These are phyloP conservation scores for Sebastes oblongus DNA, from an alignment of 2,797 vertebrate species.

Conservation along the genomic window DNA sequence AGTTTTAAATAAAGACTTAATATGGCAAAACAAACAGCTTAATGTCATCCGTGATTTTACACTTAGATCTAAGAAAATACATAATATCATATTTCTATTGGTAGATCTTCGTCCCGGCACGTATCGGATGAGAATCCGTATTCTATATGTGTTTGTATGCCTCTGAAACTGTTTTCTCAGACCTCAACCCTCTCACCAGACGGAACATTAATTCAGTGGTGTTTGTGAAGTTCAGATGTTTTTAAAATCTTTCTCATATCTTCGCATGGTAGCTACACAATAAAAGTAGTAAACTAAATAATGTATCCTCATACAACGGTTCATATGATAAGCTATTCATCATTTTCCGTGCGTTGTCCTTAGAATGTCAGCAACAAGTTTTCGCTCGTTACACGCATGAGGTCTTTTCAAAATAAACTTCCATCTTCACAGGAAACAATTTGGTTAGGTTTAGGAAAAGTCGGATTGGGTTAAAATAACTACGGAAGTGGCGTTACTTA, in stretches of 20 bases:
- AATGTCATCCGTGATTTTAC: neutral
- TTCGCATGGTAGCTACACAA: neutral
- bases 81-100: neutral
- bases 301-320: too few species aligned
- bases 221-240: neutral
- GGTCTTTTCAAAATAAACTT: too few species aligned
- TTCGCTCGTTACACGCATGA: too few species aligned
- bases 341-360: too few species aligned
- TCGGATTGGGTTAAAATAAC: too few species aligned
- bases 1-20: slow-evolving; percentile 26
- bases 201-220: neutral
- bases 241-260: neutral
- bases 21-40: neutral
- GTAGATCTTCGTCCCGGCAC: neutral
- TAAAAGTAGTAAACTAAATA: neutral
- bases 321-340: too few species aligned
- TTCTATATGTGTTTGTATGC: neutral
- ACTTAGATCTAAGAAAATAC: neutral
- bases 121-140: neutral
- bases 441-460: too few species aligned
- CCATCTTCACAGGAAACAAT: too few species aligned
- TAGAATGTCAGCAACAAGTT: too few species aligned
- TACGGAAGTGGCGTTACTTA: too few species aligned
- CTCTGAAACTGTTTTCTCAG: neutral
- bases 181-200: neutral